Base-by-base conservation (phyloP, 1,140 invertebrate genomes). In the Drosophila pandora region DNA sequence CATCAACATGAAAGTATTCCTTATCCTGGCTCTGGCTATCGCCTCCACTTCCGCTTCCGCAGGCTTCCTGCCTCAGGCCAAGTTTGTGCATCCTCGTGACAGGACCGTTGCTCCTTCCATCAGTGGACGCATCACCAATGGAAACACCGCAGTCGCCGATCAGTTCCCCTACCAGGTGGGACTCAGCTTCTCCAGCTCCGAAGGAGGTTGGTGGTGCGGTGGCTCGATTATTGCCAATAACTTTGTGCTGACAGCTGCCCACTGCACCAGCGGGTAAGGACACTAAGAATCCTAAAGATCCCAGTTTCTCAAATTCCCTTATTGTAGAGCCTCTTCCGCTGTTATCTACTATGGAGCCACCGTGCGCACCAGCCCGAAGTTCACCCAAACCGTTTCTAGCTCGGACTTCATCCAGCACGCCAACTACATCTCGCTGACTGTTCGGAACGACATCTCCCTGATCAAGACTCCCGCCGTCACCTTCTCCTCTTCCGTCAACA, bases 191-290 rank as follows among this genome's bases (percentile, higher is more conserved):
- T 59, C 79, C 21, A 84, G 70, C 7, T 13, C 37, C 13, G 89
- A 90, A 6, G 60, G 70, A 12, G 68, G 91, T 78, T 72, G 45
- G 57, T 62, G 57, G 57, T 95, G 95, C 74, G 94, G 94, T 2
- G 95, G 93, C 5, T 93, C 93, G 21, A 75, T 95, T 34, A 92
- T 95, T 30, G 91, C 89, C 67, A 75, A 80, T 37, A 47, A 91
- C 13, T 94, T 92, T 92, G 84, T 94, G 2, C 58, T 95, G 25
- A 93, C 93, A 2, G 93, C 94, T 12, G 94, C 93, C 3, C 94
- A 95, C 68, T 95, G 94, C 68, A 69, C 63, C 39, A 58, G 17
- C 32, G 76, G 76, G 79, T 83, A 62, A 59, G 74, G 13, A 4
- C 0, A 17, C 17, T 22, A 17, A 17, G 17, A 17, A 17, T 17